Evolutionary conservation across 2,888 invertebrate species (phyloP).

Genomic region (Pandemis cinnamomeana): DNA sequence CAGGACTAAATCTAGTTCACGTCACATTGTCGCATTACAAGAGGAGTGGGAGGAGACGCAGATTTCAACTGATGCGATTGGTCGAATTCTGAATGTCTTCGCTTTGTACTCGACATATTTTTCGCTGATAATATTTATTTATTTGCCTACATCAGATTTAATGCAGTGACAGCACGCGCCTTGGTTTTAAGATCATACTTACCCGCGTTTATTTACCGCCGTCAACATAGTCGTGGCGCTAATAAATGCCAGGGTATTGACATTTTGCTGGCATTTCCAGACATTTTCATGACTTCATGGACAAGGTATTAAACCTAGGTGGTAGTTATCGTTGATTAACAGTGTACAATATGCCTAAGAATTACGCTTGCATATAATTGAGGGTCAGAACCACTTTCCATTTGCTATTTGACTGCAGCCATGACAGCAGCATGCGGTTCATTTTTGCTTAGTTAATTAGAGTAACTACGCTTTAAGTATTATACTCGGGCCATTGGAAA

Average conservation of each 20-base stretch:
- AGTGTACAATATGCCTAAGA: not conserved
- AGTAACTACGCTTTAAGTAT: too few species aligned
- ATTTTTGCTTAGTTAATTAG: not conserved
- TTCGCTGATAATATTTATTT: too few species aligned
- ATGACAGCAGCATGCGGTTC: not conserved
- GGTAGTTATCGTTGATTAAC: not conserved
- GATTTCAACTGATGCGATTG: too few species aligned
- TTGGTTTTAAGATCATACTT: not conserved
- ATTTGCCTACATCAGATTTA: too few species aligned
- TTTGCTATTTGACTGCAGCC: not conserved
- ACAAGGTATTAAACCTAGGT: not conserved
- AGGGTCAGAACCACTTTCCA: not conserved
- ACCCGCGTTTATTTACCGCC: not conserved
- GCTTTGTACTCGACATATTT: too few species aligned
- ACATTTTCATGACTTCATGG: not conserved
- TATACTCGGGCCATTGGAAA: too few species aligned
- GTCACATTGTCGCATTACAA: too few species aligned
- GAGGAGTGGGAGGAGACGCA: too few species aligned
- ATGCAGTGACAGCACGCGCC: not conserved
- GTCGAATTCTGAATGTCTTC: too few species aligned
- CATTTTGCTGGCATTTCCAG: conserved; percentile 15
- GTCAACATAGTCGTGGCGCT: not conserved
- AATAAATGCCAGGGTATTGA: conserved; percentile 1
- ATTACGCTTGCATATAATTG: not conserved
- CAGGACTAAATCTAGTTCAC: too few species aligned